Base-by-base conservation (phyloP, 1,140 invertebrate species). In the Drosophila lini region DNA sequence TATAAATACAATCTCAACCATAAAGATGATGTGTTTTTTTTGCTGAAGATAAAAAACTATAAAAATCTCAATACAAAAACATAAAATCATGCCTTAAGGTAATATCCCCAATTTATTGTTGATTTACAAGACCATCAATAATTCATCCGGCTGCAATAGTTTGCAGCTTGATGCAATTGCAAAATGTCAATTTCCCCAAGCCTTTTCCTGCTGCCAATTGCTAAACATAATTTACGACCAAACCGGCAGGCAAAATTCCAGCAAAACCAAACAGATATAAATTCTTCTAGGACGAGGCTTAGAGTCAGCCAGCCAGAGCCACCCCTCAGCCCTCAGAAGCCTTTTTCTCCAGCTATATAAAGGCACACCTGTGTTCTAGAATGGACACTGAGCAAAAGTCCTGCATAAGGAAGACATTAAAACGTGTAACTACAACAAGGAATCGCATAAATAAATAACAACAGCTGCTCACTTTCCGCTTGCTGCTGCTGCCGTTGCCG, bases 391-490 rank as follows among this genome's bases (percentile, higher is more conserved):
- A 28, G 36, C 45, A 45, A 38, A 42, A 56, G 76, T 53, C 71
- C 47, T 77, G 65, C 65, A 81, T 81, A 73, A 81, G 55, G 79
- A 81, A 78, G 79, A 83, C 75, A 82, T 82, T 74, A 83, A 80
- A 77, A 70, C 55, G 56, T 59, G 67, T 75, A 78, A 45, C 57
- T 71, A 56, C 61, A 71, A 48, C 80, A 77, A 78, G 62, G 67
- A 79, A 36, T 47, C 71, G 69, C 78, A 83, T 79, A 88, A 83
- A 84, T 89, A 89, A 78, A 85, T 78, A 75, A 81, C 84, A 89
- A 68, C 84, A 89, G 78, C 80, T 88, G 83, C 77, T 81, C 77
- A 64, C 69, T 84, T 88, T 83, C 80, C 77, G 50, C 36, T 73
- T 78, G 19, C 19, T 3, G 42, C 16, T 74, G 71, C 50, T 80